Percentiles rank a stretch among this genome's conserved stretches.
Conservation (phyloP, 2,113 vertebrate species). For the Columba livia region DNA sequence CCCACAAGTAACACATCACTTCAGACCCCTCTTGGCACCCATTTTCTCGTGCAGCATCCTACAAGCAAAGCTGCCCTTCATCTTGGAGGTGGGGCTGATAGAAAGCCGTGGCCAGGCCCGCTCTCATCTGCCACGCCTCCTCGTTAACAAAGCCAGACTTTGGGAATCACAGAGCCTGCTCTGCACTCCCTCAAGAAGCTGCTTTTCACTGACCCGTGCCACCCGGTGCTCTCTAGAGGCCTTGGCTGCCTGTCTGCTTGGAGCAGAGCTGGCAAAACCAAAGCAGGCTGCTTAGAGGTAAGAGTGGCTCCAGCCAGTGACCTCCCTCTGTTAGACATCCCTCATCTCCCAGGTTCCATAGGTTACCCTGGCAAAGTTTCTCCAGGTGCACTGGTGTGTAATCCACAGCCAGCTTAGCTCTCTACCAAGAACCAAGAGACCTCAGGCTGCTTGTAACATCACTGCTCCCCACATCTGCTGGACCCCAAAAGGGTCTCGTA, state of each 20-base stretch:
- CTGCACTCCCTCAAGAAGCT: too few relatives aligned
- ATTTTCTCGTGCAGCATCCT: neutral
- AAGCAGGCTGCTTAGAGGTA: neutral
- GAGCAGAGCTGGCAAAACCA: neutral
- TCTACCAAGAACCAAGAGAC: neutral
- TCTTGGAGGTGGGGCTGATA: neutral
- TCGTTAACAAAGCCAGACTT: rapidly evolving
- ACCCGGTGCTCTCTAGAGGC: rapidly evolving
- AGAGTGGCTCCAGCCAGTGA: neutral
- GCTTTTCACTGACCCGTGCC: neutral
- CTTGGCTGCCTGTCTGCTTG: rapidly evolving
- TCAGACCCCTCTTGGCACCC: neutral
- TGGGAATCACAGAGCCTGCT: rapidly evolving
- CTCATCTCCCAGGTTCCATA: neutral
- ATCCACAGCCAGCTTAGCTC: neutral
- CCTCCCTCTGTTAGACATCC: neutral
- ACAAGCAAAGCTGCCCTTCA: neutral
- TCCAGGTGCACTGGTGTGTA: neutral
- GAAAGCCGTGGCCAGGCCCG: neutral
- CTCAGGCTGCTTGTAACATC: neutral
- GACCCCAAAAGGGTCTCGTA: rapidly evolving
- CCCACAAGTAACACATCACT: neutral
- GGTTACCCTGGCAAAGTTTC: neutral
- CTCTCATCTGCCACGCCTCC: neutral
- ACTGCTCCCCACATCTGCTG: rapidly evolving